Percentiles rank a stretch among this genome's conserved stretches.
phyloP scores from a whole-genome alignment of 2,797 vertebrate genomes.

The Benthosema pterotum region DNA sequence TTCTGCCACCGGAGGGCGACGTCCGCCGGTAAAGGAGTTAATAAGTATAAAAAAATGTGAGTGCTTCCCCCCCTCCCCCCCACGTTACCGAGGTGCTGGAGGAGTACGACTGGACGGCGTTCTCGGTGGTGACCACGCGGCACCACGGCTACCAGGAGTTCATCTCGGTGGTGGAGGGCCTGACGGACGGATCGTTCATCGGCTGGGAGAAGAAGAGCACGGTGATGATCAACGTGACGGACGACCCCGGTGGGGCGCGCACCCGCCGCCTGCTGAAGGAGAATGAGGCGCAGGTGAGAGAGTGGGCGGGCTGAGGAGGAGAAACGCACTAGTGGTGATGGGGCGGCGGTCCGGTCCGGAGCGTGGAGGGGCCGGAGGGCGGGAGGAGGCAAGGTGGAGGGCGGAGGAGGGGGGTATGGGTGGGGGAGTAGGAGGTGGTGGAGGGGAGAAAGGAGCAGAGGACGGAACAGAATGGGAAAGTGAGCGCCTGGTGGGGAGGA shows the following conservation, averaged over 20 bases:
- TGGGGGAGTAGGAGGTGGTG: constrained; percentile 75
- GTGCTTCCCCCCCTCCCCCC: no score
- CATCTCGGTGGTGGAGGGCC: constrained; percentile 90
- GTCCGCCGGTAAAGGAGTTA: no score
- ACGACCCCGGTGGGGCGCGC: constrained; percentile 86
- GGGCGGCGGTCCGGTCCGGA: constrained; percentile 49
- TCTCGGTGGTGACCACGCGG: constrained; percentile 91
- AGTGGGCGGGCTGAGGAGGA: constrained; percentile 66
- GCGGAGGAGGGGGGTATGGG: constrained; percentile 58
- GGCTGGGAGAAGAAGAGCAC: constrained; percentile 97
- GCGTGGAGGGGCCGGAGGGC: constrained; percentile 46
- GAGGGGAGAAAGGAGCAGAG: constrained; percentile 45
- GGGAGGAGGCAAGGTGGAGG: constrained; percentile 68
- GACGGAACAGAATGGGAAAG: constrained; percentile 7
- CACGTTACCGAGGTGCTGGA: constrained; percentile 87
- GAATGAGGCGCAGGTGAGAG: constrained; percentile 88
- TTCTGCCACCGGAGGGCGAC: no score
- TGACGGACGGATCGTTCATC: constrained; percentile 94
- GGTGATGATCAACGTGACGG: constrained; percentile 89
- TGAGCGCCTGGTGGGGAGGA: no score
- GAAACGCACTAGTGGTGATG: constrained; percentile 66
- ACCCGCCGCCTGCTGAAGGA: constrained; percentile 89
- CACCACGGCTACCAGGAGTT: constrained; percentile 95
- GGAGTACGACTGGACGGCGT: constrained; percentile 95
- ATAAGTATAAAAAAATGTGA: no score